Base-by-base conservation (phyloP, 64 coral and sea anemone species). In the Stylophora pistillata region DNA sequence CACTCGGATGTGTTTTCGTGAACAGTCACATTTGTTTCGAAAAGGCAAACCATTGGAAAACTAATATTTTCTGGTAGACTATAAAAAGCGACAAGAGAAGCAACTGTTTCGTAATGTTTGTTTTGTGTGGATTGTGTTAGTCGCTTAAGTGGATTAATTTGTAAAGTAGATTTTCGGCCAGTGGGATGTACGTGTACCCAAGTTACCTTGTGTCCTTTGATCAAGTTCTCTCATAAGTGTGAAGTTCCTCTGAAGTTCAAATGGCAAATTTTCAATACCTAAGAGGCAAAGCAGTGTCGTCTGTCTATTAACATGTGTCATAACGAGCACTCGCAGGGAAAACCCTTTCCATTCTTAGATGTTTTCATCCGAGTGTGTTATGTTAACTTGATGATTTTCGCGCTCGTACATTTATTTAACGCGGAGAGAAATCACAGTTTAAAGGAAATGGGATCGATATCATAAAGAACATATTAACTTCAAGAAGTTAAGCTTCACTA, bases 161-260 rank as follows among this genome's bases (percentile, higher is more conserved):
- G 64, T 68, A n/a, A 28, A 68, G 64, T 25, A n/a, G 26, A 12
- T 28, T 21, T 28, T 68, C 26, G 12, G 20, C 20, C 64, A 68
- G 23, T 12, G 6, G 26, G 23, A 6, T 25, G 12, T 29, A 30
- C 62, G 58, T 26, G 55, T 3, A 71, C 12, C n/a, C 27, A 27
- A 15, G 73, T 15, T 85, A 95, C 96, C 96, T 98, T 98, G 96
- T 63, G 96, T 92, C 78, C 96, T 89, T 74, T 95, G 92, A 72
- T 98, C 96, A 72, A 98, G 89, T 56, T 98, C 96, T 78, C 87
- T 91, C 96, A 98, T 98, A 1, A 98, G 82, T 20, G 96, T 98
- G 55, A 98, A 98, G 74, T 98, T 98, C 28, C 96, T 95, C 92
- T 98, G 96, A n/a, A 98, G 74, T 77, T 98, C 96, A 98, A 95